Evolutionary conservation across 2,888 invertebrate genomes (phyloP), one percentile per base, ranked within the genome.

Genomic region (Selenia dentaria): DNA sequence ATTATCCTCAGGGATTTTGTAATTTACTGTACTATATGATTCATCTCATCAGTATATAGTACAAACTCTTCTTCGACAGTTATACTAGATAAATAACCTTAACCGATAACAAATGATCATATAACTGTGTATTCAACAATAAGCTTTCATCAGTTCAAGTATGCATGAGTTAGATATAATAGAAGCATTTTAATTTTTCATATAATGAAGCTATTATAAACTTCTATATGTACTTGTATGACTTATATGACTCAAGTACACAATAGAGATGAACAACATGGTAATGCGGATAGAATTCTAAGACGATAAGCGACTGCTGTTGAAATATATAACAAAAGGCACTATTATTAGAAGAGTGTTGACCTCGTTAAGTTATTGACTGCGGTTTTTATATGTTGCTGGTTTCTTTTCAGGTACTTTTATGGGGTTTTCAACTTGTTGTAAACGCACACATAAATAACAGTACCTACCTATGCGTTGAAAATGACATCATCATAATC

Each of bases 271-370:
- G 32, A 40, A 47, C 24, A 37, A 41, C 34, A 40, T 36, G 35
- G 6, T 31, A 34, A 34, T 38, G 26, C 25, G 49, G 31, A 35
- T 40, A 27, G 38, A 51, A 45, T 45, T 45, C 37, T 38, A 44
- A 50, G 41, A 32, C 40, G 41, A 51, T 51, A 51, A 51, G 41
- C 37, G 40, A 34, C 45, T 26, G 40, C 31, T 40, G 35, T 44
- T 44, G 41, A 48, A 51, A 44, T 45, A 34, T 37, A 41, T 51
- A 45, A 51, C 34, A 45, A 51, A 51, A 45, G 40, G 14, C 18
- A 16, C 34, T 29, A 36, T 31, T 40, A 38, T 45, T 41, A 25
- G 10, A 31, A 33, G 50, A 35, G 40, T 41, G 41, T 41, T 40
- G 45, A 51, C 45, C 50, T 38, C 50, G 28, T 50, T 34, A 45